Evolutionary conservation across 1,140 invertebrate genomes (phyloP).

Genomic region (Eumeta japonica): DNA sequence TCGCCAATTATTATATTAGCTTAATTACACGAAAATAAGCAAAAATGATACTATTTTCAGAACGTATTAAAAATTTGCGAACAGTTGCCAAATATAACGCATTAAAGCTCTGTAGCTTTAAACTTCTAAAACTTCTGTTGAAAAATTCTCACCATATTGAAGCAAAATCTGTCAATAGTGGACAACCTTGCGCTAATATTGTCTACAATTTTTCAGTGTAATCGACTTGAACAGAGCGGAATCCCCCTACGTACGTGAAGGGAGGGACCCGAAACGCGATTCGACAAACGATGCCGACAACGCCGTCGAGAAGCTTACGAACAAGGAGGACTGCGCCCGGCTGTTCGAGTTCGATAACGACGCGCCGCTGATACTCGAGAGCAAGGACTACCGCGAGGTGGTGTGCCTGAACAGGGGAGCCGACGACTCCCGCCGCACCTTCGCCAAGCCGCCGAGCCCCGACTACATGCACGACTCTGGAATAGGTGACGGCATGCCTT

Average conservation of each 20-base stretch:
- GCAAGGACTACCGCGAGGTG: slow-evolving; percentile 47
- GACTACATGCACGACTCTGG: slow-evolving; percentile 57
- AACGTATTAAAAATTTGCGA: no score
- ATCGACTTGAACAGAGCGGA: slow-evolving; percentile 49
- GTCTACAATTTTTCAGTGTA: slow-evolving; percentile 32
- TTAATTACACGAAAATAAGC: no score
- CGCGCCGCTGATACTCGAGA: slow-evolving; percentile 43
- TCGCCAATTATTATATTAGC: no score
- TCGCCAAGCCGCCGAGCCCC: slow-evolving; percentile 49
- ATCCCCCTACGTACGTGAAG: slow-evolving; percentile 37
- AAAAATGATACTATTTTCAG: no score
- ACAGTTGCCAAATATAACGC: no score
- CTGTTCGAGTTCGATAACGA: slow-evolving; percentile 55
- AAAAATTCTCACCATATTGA: no score
- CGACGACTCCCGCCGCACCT: slow-evolving; percentile 41
- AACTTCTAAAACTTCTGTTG: no score
- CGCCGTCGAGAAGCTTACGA: slow-evolving; percentile 46
- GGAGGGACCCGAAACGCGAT: slow-evolving; percentile 36
- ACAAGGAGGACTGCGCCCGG: slow-evolving; percentile 50
- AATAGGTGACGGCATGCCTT: no score
- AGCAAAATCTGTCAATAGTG: no score
- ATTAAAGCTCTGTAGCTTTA: no score
- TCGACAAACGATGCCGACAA: slow-evolving; percentile 39
- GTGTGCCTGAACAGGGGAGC: slow-evolving; percentile 44
- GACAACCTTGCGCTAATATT: no score